phyloP scores from a whole-genome alignment of 2,113 vertebrate genomes.

The Lamprotornis superbus region DNA sequence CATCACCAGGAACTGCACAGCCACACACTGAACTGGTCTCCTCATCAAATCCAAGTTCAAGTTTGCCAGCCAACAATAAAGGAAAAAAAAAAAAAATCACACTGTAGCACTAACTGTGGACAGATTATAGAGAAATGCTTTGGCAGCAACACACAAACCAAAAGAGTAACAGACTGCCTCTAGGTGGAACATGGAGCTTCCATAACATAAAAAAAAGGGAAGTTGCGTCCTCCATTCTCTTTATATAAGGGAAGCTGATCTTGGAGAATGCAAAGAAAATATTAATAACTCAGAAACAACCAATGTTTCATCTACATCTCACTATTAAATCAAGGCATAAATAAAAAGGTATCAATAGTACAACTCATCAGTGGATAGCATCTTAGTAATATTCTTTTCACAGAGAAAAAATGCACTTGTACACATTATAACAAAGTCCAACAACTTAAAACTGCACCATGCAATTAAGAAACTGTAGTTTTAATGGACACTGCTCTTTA shows the following conservation, averaged over 20 bases:
- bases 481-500: background rate
- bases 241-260: background rate
- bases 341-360: background rate
- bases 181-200: background rate
- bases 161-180: background rate
- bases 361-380: background rate
- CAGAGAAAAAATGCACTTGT: background rate
- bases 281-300: background rate
- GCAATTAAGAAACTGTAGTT: background rate
- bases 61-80: background rate
- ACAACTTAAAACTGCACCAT: accelerated
- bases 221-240: background rate
- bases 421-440: background rate
- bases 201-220: background rate
- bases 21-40: background rate
- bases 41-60: background rate
- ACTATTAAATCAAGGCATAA: background rate
- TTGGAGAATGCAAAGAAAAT: background rate
- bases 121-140: background rate
- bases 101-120: background rate
- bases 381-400: background rate
- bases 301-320: background rate
- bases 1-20: background rate
- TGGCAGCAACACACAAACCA: background rate
- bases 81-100: background rate